Conservation (phyloP, 2,888 invertebrate species). For the Dione juno region DNA sequence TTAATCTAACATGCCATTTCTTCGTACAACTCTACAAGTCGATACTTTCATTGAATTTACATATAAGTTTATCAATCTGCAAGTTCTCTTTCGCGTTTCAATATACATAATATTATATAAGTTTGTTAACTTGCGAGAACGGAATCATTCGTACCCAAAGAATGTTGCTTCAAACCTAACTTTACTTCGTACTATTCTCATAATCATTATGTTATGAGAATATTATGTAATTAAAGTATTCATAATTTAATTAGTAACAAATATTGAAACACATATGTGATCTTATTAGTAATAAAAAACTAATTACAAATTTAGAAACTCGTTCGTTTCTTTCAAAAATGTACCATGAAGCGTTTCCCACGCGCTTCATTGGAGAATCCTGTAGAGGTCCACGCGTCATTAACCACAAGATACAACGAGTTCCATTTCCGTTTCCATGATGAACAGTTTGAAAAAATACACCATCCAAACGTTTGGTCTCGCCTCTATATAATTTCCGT, state of each 20-base stretch:
- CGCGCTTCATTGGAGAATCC: conserved; percentile 63
- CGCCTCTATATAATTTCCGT: conserved; percentile 10
- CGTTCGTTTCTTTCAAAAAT: conserved; percentile 33
- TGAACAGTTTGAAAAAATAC: conserved; percentile 48
- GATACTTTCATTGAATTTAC: conserved; percentile 36
- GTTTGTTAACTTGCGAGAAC: not conserved
- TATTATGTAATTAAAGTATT: not conserved
- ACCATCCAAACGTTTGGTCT: conserved; percentile 11
- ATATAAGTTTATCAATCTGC: conserved; percentile 28
- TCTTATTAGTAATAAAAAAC: not conserved
- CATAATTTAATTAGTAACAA: not conserved
- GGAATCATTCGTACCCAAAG: not conserved
- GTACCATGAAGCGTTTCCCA: conserved; percentile 58
- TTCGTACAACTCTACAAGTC: conserved; percentile 19
- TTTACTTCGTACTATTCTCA: not conserved
- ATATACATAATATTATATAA: conserved; percentile 10
- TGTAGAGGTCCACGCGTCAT: conserved; percentile 67
- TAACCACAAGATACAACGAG: conserved; percentile 62
- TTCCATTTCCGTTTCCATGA: conserved; percentile 74
- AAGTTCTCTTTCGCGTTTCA: not conserved
- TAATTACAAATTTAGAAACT: not conserved
- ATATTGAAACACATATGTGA: not conserved
- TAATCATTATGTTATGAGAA: too few species aligned
- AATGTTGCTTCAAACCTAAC: not conserved
- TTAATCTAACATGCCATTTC: conserved; percentile 35